These are phyloP conservation scores for Teleogryllus occipitalis DNA, from an alignment of 1,140 invertebrate genomes.

Conservation along the genomic window DNA sequence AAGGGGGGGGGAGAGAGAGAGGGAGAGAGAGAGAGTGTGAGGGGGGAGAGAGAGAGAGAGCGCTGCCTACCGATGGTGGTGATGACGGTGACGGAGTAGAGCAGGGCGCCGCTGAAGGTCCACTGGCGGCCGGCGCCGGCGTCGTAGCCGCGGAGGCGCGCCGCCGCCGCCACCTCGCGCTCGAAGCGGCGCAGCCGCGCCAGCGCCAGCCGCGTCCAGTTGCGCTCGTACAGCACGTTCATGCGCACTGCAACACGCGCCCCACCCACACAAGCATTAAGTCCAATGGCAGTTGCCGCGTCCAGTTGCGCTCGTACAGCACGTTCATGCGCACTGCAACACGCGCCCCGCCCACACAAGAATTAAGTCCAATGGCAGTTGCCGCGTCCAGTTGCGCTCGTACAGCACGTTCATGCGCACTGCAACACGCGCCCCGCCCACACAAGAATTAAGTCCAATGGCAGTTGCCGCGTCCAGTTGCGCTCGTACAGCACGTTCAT, in stretches of 20 bases:
- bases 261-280: too few species aligned
- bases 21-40: background rate
- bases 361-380: too few species aligned
- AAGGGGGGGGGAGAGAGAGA: too few species aligned
- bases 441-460: too few species aligned
- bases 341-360: too few species aligned
- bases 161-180: constrained; percentile 61
- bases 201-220: constrained; percentile 70
- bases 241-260: constrained; percentile 49
- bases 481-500: too few species aligned
- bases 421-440: constrained; percentile 36
- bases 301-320: constrained; percentile 75
- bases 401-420: constrained; percentile 70
- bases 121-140: constrained; percentile 46
- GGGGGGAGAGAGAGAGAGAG: background rate
- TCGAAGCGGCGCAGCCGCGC: constrained; percentile 69
- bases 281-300: constrained; percentile 59
- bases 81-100: constrained; percentile 75
- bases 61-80: constrained; percentile 74
- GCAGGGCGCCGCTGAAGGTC: constrained; percentile 67
- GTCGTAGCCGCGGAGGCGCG: constrained; percentile 42
- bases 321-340: constrained; percentile 63
- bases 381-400: constrained; percentile 68
- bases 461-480: too few species aligned
- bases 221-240: constrained; percentile 71